Evolutionary conservation across 2,797 vertebrate species (phyloP).

Genomic region (Catostomus latipinnis): DNA sequence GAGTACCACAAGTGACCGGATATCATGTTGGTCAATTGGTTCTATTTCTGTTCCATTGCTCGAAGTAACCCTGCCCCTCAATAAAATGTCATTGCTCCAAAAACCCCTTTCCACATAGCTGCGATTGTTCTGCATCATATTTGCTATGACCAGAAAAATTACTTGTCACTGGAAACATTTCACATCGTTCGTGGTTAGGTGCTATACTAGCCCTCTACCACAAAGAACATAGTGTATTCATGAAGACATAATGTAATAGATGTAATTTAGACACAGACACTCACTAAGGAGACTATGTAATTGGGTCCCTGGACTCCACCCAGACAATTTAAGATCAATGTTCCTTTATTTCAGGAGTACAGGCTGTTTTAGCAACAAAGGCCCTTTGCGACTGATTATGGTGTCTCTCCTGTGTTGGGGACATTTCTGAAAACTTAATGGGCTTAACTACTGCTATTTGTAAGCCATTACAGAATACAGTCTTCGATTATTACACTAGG

Average conservation of each 20-base stretch:
- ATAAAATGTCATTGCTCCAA: background rate
- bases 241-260: background rate
- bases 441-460: constrained; percentile 11
- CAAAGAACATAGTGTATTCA: background rate
- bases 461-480: constrained; percentile 14
- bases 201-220: background rate
- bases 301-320: constrained; percentile 21
- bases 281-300: constrained; percentile 7
- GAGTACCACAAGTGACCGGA: too few relatives aligned
- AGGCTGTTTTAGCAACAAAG: constrained; percentile 19
- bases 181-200: too few relatives aligned
- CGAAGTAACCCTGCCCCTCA: too few relatives aligned
- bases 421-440: constrained; percentile 1
- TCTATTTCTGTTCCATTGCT: too few relatives aligned
- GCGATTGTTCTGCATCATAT: background rate
- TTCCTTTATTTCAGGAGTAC: background rate
- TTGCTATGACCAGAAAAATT: background rate
- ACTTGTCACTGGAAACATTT: background rate
- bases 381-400: background rate
- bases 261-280: background rate
- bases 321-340: constrained; percentile 7
- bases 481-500: background rate
- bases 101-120: too few relatives aligned
- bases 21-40: too few relatives aligned
- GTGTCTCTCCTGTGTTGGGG: background rate